Base-by-base conservation (phyloP, 2,113 vertebrate species). In the Chrysochloris asiatica region DNA sequence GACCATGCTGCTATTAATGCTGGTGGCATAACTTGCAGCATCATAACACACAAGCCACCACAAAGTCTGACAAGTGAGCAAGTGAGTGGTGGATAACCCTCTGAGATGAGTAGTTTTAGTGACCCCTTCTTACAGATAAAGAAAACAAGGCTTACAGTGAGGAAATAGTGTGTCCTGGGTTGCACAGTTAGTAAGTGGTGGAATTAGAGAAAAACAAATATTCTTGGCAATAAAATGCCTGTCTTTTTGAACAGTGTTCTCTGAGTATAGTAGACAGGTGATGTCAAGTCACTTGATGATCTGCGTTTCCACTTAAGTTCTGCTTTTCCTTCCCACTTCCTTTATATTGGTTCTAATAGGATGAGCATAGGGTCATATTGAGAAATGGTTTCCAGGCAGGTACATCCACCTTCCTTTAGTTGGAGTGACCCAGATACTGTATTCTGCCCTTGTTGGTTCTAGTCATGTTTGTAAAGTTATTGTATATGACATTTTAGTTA, bases 351-450 rank as follows among this genome's bases (percentile, higher is more conserved):
- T n/a, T n/a, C n/a, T n/a, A 84, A 16, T 5, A 24, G 92, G 47
- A 4, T 77, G 45, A 89, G 33, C 41, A n/a, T 26, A 28, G 45
- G 45, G 28, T 52, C 76, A 26, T 52, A 16, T 22, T 92, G 73
- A 92, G 81, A 92, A 91, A 78, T 89, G 43, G 41, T 81, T 88
- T 93, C 67, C n/a, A n/a, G n/a, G n/a, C n/a, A n/a, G n/a, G n/a
- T n/a, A n/a, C n/a, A n/a, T n/a, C n/a, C n/a, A n/a, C n/a, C 72
- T 92, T 72, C 36, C 6, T 95, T 52, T 54, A 77, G 28, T 85
- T 22, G 45, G 47, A 16, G 59, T 52, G 52, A 48, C 38, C 3
- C 3, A n/a, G 28, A 19, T 45, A 41, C 3, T 93, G 80, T 61
- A 83, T 41, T 84, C 67, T 63, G 45, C 17, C 45, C 33, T 28